Conservation (phyloP, 2,888 invertebrate species). For the Noctua janthe region DNA sequence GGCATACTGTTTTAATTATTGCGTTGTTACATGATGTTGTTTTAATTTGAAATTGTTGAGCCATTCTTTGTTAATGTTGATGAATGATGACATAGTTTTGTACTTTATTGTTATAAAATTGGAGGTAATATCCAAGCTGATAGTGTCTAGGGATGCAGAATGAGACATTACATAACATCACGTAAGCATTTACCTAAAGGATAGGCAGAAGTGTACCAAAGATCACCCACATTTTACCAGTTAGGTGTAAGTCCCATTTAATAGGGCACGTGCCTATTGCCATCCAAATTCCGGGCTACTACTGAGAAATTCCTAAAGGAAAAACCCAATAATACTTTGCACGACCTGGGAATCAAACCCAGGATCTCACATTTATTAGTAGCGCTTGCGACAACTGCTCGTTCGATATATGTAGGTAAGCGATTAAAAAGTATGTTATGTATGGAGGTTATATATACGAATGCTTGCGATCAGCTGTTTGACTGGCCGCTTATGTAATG, state of each 20-base stretch:
- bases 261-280: not conserved
- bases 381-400: not conserved
- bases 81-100: not conserved
- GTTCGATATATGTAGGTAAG: not conserved
- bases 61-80: not conserved
- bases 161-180: not conserved
- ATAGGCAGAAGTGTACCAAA: not conserved
- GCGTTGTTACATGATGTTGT: slow-evolving; percentile 16
- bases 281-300: not conserved
- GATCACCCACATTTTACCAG: not conserved
- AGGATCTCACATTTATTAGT: not conserved
- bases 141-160: not conserved
- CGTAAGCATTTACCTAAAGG: not conserved
- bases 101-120: not conserved
- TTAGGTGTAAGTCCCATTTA: not conserved
- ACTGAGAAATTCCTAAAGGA: not conserved
- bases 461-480: not conserved
- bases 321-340: not conserved
- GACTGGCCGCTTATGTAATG: not conserved
- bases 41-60: not conserved
- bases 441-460: slow-evolving; percentile 6
- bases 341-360: not conserved
- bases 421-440: not conserved
- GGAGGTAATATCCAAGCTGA: not conserved
- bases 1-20: slow-evolving; percentile 18